These are phyloP conservation scores for Philaethria dido DNA, from an alignment of 2,888 invertebrate species.

Conservation along the genomic window DNA sequence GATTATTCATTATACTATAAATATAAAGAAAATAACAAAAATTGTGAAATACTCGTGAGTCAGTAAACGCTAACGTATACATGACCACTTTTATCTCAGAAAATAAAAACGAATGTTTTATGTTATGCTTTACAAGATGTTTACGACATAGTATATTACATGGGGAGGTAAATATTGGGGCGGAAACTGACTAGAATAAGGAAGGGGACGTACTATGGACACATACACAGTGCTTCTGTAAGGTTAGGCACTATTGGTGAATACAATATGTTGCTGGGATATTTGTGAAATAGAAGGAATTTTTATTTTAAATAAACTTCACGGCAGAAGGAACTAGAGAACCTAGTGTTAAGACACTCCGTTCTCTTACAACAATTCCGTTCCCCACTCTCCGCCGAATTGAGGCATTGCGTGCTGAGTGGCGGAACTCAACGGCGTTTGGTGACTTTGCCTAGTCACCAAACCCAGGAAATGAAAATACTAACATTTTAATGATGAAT, in stretches of 20 bases:
- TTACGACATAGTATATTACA: conserved; percentile 46
- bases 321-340: no score
- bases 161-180: conserved; percentile 38
- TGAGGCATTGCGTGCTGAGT: no score
- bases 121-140: conserved; percentile 47
- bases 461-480: no score
- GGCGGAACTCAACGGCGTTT: no score
- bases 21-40: background rate
- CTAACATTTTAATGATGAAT: no score
- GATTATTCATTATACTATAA: background rate
- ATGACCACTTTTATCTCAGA: conserved; percentile 45
- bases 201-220: conserved; percentile 26
- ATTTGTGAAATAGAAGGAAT: background rate
- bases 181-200: conserved; percentile 40
- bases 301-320: background rate
- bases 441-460: no score
- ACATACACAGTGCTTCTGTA: no score
- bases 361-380: no score
- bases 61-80: conserved; percentile 39
- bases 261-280: background rate
- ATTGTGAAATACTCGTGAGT: conserved; percentile 16
- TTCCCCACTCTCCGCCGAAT: no score
- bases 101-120: conserved; percentile 46
- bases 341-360: no score
- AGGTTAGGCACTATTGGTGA: background rate